Conservation (phyloP, 2,797 vertebrate species). For the Brachyalestes nurse region DNA sequence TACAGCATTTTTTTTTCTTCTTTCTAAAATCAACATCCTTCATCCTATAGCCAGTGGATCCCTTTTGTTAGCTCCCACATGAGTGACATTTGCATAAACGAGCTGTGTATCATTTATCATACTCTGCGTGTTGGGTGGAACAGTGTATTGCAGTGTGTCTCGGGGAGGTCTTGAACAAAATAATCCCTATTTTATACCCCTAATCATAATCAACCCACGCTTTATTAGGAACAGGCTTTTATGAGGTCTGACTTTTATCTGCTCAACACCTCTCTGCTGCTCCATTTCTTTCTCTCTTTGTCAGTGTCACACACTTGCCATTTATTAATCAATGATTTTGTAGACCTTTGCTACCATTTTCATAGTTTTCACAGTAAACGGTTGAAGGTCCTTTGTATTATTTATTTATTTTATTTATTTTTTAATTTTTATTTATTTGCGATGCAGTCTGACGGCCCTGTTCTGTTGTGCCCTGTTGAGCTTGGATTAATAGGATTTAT, state of each 20-base stretch:
- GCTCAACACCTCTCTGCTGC: not conserved
- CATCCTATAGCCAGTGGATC: no score
- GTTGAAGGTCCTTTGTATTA: no score
- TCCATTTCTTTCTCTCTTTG: not conserved
- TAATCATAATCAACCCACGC: constrained; percentile 32
- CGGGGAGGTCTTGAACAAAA: constrained; percentile 15
- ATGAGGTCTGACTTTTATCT: constrained; percentile 17
- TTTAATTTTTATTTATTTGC: no score
- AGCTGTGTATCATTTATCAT: constrained; percentile 28
- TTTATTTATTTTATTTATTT: no score
- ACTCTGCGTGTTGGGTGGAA: constrained; percentile 1
- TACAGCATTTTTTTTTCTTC: no score
- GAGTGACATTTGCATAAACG: constrained; percentile 34
- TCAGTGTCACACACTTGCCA: not conserved
- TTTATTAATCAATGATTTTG: no score
- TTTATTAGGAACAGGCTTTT: constrained; percentile 21
- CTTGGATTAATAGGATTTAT: no score
- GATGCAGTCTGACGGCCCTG: no score
- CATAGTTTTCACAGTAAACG: no score
- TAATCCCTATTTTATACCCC: constrained; percentile 24
- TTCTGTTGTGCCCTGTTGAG: no score
- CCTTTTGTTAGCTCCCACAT: not conserved
- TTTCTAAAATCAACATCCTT: no score
- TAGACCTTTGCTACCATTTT: no score
- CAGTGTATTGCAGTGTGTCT: constrained; percentile 11